phyloP scores from a whole-genome alignment of 1,140 invertebrate genomes.

The Caenorhabditis tropicalis region DNA sequence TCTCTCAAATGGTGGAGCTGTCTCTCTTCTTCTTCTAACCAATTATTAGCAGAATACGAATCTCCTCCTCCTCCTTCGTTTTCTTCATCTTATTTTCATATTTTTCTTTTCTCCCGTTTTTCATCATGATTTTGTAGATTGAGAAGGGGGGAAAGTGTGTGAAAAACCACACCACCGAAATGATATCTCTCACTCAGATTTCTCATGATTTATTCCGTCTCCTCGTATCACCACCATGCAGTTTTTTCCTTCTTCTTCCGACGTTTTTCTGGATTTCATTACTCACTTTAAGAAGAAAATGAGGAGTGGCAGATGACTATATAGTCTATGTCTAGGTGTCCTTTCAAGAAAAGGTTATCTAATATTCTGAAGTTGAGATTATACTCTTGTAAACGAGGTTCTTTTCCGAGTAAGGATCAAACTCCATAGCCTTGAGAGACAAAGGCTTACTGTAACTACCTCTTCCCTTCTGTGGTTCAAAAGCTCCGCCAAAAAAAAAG shows the following conservation, averaged over 20 bases:
- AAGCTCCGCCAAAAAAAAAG: too few species aligned
- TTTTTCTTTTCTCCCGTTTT: neutral
- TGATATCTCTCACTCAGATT: neutral
- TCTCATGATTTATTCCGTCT: conserved; percentile 1
- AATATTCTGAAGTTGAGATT: neutral
- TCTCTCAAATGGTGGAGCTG: too few species aligned
- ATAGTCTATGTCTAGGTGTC: neutral
- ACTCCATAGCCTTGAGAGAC: too few species aligned
- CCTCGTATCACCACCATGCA: neutral
- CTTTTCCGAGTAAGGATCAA: too few species aligned
- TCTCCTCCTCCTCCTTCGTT: neutral
- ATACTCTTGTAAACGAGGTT: too few species aligned
- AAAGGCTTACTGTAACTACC: neutral
- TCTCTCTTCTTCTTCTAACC: conserved; percentile 21
- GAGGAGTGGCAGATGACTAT: neutral
- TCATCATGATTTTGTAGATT: neutral
- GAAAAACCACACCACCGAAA: neutral
- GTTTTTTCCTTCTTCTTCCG: too few species aligned
- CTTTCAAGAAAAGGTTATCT: neutral
- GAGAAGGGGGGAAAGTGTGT: neutral
- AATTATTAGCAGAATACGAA: conserved; percentile 30
- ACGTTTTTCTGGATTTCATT: neutral
- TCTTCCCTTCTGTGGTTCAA: too few species aligned
- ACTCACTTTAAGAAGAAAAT: neutral
- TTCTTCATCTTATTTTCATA: neutral